These are phyloP conservation scores for Calliopum simillimum DNA, from an alignment of 2,888 invertebrate species.

Conservation along the genomic window DNA sequence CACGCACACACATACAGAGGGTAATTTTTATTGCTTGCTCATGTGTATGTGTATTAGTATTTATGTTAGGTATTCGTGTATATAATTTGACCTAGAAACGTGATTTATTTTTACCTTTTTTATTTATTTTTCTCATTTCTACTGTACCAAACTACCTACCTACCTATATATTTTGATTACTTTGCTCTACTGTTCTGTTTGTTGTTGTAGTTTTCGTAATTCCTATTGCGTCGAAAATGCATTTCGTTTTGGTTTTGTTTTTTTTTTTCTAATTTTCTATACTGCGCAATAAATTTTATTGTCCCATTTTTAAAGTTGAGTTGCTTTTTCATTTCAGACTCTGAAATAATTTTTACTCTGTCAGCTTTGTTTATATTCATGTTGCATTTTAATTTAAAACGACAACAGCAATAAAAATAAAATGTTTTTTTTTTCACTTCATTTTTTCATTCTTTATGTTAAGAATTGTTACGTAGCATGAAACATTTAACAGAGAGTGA, in stretches of 20 bases:
- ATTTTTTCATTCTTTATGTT: background rate
- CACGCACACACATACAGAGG: background rate
- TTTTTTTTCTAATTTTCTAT: slow-evolving; percentile 1
- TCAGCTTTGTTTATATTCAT: too few species aligned
- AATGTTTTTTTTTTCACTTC: background rate
- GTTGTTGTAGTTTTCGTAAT: slow-evolving; percentile 11
- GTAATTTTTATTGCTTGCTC: slow-evolving; percentile 32
- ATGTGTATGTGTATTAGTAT: slow-evolving; percentile 30
- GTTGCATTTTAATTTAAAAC: background rate
- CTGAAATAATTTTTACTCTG: too few species aligned
- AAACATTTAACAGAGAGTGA: too few species aligned
- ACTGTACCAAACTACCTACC: too few species aligned
- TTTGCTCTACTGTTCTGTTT: slow-evolving; percentile 3
- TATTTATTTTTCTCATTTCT: slow-evolving; percentile 43
- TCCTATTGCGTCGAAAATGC: slow-evolving; percentile 19
- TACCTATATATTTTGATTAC: slow-evolving; percentile 28
- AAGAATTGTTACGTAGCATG: too few species aligned
- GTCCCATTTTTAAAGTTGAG: background rate
- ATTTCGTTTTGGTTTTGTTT: slow-evolving; percentile 2
- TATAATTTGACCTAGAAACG: slow-evolving; percentile 58
- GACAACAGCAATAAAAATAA: background rate
- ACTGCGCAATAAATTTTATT: slow-evolving; percentile 34
- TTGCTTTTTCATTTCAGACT: background rate
- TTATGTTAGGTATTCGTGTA: slow-evolving; percentile 49
- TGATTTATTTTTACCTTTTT: slow-evolving; percentile 52